Evolutionary conservation across 2,113 vertebrate species (phyloP).

Genomic region (Micromys minutus): DNA sequence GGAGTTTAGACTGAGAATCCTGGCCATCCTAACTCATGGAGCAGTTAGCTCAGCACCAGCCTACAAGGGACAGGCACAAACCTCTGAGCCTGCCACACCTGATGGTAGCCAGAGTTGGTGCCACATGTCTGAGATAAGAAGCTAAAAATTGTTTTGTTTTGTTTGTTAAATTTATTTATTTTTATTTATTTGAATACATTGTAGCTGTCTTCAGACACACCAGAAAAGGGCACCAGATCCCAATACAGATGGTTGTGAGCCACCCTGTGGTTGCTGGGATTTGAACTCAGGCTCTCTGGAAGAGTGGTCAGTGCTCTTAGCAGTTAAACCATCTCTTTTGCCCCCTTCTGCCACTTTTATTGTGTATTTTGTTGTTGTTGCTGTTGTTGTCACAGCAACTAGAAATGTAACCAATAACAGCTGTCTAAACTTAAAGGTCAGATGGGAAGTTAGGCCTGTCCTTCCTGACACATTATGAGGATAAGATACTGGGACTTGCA

Average conservation of each 20-base stretch:
- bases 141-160: not conserved
- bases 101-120: not conserved
- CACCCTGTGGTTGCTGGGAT: too few relatives aligned
- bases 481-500: not conserved
- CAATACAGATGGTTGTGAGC: not conserved
- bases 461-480: not conserved
- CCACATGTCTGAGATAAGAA: not conserved
- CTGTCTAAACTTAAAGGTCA: not conserved
- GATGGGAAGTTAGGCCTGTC: not conserved
- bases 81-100: not conserved
- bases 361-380: not conserved
- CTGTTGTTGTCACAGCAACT: not conserved
- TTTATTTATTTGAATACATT: not conserved
- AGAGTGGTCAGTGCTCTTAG: too few relatives aligned
- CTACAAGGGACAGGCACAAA: not conserved
- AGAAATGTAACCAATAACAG: not conserved
- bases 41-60: not conserved
- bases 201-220: too few relatives aligned
- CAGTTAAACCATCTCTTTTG: too few relatives aligned
- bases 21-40: not conserved
- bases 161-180: not conserved
- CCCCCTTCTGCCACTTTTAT: not conserved
- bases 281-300: too few relatives aligned
- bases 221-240: not conserved
- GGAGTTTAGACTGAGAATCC: conserved; percentile 5